These are phyloP conservation scores for Lemur catta DNA, from an alignment of 2,797 vertebrate genomes.

Conservation along the genomic window DNA sequence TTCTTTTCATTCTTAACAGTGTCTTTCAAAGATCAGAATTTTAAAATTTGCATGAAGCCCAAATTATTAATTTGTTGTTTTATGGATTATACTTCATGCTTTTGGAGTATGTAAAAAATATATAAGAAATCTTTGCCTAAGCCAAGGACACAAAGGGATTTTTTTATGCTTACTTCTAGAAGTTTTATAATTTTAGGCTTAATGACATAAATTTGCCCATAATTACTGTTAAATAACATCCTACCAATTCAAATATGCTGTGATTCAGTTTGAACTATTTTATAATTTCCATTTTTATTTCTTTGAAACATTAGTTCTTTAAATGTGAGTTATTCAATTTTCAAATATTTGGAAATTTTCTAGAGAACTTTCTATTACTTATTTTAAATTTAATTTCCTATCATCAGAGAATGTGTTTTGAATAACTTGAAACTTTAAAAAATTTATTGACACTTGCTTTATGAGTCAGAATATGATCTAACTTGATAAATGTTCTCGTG, in stretches of 20 bases:
- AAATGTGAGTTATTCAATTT: not conserved
- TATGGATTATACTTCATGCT: not conserved
- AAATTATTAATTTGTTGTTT: not conserved
- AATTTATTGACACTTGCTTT: not conserved
- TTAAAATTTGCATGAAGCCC: not conserved
- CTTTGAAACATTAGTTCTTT: not conserved
- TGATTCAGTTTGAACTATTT: not conserved
- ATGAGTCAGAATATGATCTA: not conserved
- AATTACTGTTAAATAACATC: not conserved
- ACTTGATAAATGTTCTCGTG: not conserved
- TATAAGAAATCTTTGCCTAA: not conserved
- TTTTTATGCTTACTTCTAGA: too few relatives aligned
- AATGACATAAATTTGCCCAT: not conserved
- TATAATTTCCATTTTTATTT: not conserved
- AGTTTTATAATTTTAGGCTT: not conserved
- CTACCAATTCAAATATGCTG: not conserved
- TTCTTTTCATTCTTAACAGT: not conserved
- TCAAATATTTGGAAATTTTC: not conserved
- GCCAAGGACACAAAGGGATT: not conserved
- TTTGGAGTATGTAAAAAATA: not conserved
- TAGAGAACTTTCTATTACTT: not conserved
- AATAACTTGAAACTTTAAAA: not conserved
- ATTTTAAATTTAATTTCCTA: slow-evolving; percentile 7
- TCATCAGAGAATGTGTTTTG: not conserved
- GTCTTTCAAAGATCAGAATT: not conserved